Percentiles rank a stretch among this genome's conserved stretches.
Conservation (phyloP, 2,113 vertebrate genomes). For the Mirounga angustirostris region DNA sequence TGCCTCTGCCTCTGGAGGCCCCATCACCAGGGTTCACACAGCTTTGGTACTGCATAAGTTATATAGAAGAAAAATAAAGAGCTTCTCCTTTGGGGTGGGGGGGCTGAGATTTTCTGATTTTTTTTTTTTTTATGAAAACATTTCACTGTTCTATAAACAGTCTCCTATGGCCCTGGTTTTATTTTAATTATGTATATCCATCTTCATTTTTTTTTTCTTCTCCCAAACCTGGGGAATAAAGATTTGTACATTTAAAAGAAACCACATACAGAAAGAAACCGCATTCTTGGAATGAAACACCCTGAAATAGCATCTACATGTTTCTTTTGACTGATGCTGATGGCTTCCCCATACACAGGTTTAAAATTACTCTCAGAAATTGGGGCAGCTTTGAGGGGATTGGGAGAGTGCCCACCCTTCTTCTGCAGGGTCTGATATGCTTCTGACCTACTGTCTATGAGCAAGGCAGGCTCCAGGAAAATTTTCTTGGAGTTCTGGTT, state of each 20-base stretch:
- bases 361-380: constrained; percentile 17
- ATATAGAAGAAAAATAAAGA: constrained; percentile 34
- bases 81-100: background rate
- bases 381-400: background rate
- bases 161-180: constrained; percentile 64
- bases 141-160: constrained; percentile 83
- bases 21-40: background rate
- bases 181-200: constrained; percentile 83
- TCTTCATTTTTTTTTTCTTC: constrained; percentile 79
- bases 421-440: background rate
- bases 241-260: constrained; percentile 75
- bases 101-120: constrained; percentile 29
- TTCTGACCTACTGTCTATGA: background rate
- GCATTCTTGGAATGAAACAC: constrained; percentile 66
- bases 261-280: constrained; percentile 77
- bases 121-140: constrained; percentile 44
- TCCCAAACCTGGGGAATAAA: constrained; percentile 70
- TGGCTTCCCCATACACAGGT: background rate
- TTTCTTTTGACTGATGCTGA: constrained; percentile 30
- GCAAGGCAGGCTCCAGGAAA: background rate
- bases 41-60: background rate
- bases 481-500: constrained; percentile 22
- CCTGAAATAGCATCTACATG: constrained; percentile 46
- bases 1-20: background rate
- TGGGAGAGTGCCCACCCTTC: background rate